Evolutionary conservation across 30 jellyfish, hydroid and myxozoan species (phyloP).

Genomic region (Pseudorhiza aurosa): DNA sequence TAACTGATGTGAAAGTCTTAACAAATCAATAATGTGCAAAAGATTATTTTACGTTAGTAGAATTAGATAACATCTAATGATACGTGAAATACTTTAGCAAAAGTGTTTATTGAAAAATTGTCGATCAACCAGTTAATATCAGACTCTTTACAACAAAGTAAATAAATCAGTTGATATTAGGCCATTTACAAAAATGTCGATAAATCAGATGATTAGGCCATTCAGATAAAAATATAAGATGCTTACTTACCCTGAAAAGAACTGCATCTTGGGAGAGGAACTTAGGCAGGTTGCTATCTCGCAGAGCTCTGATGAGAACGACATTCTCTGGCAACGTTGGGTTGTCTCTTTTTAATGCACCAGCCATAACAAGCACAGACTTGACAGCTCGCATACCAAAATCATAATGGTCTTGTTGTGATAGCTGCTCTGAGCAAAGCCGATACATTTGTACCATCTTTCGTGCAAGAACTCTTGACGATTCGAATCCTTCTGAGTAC

Average conservation of each 20-base stretch:
- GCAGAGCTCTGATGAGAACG: slow-evolving; percentile 92
- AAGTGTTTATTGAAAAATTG: no score
- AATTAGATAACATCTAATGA: no score
- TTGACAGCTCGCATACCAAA: slow-evolving; percentile 99
- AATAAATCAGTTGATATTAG: no score
- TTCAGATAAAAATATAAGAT: background rate
- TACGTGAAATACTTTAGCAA: no score
- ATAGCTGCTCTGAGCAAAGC: slow-evolving; percentile 95
- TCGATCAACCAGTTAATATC: no score
- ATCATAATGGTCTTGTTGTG: slow-evolving; percentile 99
- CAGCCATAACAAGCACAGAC: slow-evolving; percentile 99
- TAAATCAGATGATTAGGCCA: slow-evolving; percentile 95
- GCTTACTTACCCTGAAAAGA: slow-evolving; percentile 64
- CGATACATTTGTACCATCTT: slow-evolving; percentile 99
- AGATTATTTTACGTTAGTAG: no score
- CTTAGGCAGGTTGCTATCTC: slow-evolving; percentile 97
- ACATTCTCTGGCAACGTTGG: slow-evolving; percentile 93
- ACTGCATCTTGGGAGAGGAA: slow-evolving; percentile 94
- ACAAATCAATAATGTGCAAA: no score
- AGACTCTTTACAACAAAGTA: no score
- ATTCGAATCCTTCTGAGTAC: slow-evolving; percentile 98
- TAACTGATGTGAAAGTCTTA: no score
- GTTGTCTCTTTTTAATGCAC: slow-evolving; percentile 93
- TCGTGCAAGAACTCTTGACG: slow-evolving; percentile 93
- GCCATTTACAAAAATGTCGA: no score